Evolutionary conservation across 2,113 vertebrate genomes (phyloP).

Genomic region (Perognathus longimembris): DNA sequence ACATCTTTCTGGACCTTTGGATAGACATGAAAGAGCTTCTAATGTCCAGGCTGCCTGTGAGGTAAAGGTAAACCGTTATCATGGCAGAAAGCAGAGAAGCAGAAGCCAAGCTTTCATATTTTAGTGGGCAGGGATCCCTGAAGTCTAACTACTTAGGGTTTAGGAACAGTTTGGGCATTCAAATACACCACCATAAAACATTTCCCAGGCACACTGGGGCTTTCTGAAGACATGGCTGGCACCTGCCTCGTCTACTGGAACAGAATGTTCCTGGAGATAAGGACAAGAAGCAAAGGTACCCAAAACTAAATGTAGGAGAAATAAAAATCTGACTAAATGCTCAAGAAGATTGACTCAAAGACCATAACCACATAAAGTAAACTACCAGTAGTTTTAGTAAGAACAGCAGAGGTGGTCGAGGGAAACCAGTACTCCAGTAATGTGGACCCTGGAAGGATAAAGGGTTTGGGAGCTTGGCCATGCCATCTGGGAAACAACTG

Average conservation of each 20-base stretch:
- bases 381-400: background rate
- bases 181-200: background rate
- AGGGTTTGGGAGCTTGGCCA: background rate
- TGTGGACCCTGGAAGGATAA: background rate
- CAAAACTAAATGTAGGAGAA: conserved; percentile 54
- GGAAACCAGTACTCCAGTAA: background rate
- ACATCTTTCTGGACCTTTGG: background rate
- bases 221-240: conserved; percentile 28
- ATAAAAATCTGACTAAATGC: background rate
- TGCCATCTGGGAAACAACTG: background rate
- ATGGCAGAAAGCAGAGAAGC: background rate
- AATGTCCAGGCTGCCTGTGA: conserved; percentile 32
- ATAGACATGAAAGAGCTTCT: background rate
- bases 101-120: background rate
- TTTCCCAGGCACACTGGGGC: background rate
- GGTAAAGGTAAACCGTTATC: background rate
- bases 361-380: background rate
- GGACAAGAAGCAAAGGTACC: background rate
- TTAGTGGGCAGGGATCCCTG: conserved; percentile 17
- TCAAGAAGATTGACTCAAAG: background rate
- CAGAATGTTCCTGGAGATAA: conserved; percentile 27
- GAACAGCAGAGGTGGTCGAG: background rate
- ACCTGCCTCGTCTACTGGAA: conserved; percentile 16
- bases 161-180: background rate
- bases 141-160: background rate